Base-by-base conservation (phyloP, 2,888 invertebrate species). In the Nymphalis c-album region DNA sequence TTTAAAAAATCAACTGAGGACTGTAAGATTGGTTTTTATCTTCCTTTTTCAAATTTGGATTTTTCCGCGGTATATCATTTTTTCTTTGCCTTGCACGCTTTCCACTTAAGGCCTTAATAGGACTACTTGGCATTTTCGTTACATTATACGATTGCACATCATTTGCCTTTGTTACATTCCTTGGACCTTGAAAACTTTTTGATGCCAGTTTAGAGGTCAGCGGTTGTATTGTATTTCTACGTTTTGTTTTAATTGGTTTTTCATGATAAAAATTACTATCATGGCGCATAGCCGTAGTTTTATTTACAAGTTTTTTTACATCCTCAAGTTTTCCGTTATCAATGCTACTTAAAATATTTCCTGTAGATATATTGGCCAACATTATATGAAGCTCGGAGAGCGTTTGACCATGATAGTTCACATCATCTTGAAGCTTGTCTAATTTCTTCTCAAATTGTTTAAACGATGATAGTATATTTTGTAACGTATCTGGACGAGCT, bases 391-490 rank as follows among this genome's bases (percentile, higher is more conserved):
- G 80, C n/a, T 88, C 87, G 8, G 75, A 71, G 22, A 90, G 73
- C 1, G 88, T 86, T 64, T 85, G 80, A 0, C 87, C 85, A 20
- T 88, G 87, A 57, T 71, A 76, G 20, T 79, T 82, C 0, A 90
- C 83, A 60, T 88, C 87, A 57, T 82, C 79, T 71, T 88, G 88
- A 64, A 90, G 70, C 68, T 85, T 87, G 55, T 88, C 87, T 8
- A 90, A 65, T 71, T 88, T 89, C 62, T 73, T 85, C 72, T 88
- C 89, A 60, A 88, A 86, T 61, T 83, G 77, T 64, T 81, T 84
- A 65, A 88, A 82, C 0, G 85, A 79, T 22, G 72, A 76, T 73
- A 86, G 75, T 31, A 89, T 78, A 4, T 78, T 80, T 51, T 87
- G 83, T 45, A 87, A 74, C 1, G 80, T 76, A 47, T 84, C 83